Evolutionary conservation across 2,113 vertebrate genomes (phyloP).

Genomic region (Collichthys lucidus): DNA sequence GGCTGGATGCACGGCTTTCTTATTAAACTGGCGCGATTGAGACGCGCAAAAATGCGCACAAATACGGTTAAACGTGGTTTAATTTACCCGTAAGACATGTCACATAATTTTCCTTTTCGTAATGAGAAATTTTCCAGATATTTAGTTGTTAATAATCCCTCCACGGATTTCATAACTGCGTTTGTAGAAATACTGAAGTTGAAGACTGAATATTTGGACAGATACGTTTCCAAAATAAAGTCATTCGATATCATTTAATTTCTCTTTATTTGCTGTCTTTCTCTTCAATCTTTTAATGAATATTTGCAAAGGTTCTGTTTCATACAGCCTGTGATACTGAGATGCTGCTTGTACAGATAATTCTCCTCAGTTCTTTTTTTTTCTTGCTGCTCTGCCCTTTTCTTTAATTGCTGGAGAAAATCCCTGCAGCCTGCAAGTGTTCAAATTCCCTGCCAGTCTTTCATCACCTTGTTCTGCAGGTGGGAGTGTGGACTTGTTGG

Average conservation of each 20-base stretch:
- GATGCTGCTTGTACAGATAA: conserved; percentile 25
- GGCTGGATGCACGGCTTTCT: neutral
- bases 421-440: conserved; percentile 14
- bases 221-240: conserved; percentile 36
- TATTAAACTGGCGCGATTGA: neutral
- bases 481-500: conserved; percentile 32
- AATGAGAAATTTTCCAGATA: neutral
- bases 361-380: neutral
- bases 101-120: neutral
- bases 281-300: conserved; percentile 13
- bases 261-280: conserved; percentile 52
- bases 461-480: conserved; percentile 41
- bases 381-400: neutral
- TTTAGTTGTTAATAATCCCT: neutral
- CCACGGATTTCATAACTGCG: neutral
- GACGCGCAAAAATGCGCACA: neutral
- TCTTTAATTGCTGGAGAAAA: conserved; percentile 17
- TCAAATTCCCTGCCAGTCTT: conserved; percentile 13
- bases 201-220: conserved; percentile 39
- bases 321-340: conserved; percentile 2
- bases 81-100: neutral
- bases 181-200: conserved; percentile 1
- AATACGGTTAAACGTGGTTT: too few species aligned
- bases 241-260: conserved; percentile 52
- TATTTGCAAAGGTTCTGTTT: conserved; percentile 26